These are phyloP conservation scores for Leptopilina drosophilae DNA, from an alignment of 2,888 invertebrate genomes.

Conservation along the genomic window DNA sequence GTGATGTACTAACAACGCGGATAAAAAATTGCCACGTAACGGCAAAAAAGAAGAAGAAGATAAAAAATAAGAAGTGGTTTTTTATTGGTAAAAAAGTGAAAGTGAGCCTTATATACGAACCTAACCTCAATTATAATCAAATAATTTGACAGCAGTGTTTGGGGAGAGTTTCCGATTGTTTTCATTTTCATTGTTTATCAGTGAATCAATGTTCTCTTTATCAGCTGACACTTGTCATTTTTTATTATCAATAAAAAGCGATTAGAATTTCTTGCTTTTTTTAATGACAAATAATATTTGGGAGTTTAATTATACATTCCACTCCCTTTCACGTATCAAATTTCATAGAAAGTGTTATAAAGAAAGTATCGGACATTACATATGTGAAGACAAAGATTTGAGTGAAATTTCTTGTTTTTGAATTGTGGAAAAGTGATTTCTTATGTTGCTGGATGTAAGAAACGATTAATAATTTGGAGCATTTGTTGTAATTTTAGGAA, in stretches of 20 bases:
- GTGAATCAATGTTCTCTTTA: not conserved
- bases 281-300: constrained; percentile 41
- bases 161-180: not conserved
- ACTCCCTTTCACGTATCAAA: constrained; percentile 15
- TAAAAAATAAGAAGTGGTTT: constrained; percentile 15
- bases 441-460: constrained; percentile 31
- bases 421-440: constrained; percentile 22
- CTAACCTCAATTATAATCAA: constrained; percentile 53
- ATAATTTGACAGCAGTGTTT: constrained; percentile 13
- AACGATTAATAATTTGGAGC: constrained; percentile 19
- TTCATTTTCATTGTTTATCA: constrained; percentile 29
- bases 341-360: constrained; percentile 34
- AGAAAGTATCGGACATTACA: constrained; percentile 21
- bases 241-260: not conserved
- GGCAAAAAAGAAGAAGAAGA: constrained; percentile 44
- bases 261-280: not conserved
- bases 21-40: constrained; percentile 57
- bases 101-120: constrained; percentile 54
- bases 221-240: not conserved
- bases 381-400: constrained; percentile 11
- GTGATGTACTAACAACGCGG: constrained; percentile 40
- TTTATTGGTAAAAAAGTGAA: constrained; percentile 61
- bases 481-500: not conserved
- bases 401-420: constrained; percentile 2
- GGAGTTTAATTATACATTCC: not conserved